These are phyloP conservation scores for Myrmophylax atrothorax DNA, from an alignment of 2,113 vertebrate genomes.

Conservation along the genomic window DNA sequence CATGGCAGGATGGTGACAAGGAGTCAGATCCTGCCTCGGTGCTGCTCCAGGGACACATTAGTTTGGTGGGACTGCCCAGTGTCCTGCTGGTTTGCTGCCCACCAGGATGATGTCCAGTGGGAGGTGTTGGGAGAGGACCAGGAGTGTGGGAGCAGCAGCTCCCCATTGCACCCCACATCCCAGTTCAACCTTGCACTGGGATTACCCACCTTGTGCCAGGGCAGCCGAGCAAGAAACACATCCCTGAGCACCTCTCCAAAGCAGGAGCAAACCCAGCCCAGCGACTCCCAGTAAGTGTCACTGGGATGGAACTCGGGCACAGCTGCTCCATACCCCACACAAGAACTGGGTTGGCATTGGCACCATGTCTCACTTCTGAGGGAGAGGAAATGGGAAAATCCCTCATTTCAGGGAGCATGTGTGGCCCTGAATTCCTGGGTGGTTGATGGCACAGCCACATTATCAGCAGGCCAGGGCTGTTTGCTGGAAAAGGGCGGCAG, in stretches of 20 bases:
- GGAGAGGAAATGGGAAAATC: neutral
- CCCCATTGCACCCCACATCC: neutral
- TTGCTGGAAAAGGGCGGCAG: slow-evolving; percentile 64
- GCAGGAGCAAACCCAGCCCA: neutral
- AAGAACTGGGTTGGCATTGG: fast-evolving
- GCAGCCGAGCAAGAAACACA: fast-evolving
- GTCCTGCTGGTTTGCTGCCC: neutral
- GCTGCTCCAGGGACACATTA: neutral
- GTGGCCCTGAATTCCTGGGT: neutral
- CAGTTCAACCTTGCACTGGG: fast-evolving
- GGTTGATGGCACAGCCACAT: neutral
- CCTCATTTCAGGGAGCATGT: fast-evolving
- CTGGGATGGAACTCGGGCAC: neutral
- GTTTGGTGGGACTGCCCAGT: neutral
- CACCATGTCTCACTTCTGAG: fast-evolving
- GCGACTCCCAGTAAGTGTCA: neutral
- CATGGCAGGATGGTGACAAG: neutral
- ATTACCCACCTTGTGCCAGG: fast-evolving
- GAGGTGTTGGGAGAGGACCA: neutral
- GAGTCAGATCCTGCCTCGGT: fast-evolving
- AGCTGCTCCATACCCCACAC: fast-evolving
- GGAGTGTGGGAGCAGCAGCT: fast-evolving
- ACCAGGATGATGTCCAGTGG: fast-evolving
- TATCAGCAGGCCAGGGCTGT: slow-evolving; percentile 37
- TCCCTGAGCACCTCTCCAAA: neutral